Base-by-base conservation (phyloP, 1,140 invertebrate species). In the Aphidius gifuensis region DNA sequence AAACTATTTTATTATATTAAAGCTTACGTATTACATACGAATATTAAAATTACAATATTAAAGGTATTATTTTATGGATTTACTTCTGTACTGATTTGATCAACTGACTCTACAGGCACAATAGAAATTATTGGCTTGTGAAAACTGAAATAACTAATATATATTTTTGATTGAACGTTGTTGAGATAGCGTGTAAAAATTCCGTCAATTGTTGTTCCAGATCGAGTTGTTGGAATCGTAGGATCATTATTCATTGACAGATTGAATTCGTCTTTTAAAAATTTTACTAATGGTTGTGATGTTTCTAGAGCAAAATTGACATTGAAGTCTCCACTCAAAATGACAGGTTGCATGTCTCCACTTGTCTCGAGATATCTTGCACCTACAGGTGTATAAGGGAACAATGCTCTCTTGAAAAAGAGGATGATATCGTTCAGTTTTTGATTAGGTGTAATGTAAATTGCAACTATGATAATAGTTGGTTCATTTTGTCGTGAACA, bases 91-190 rank as follows among this genome's bases (percentile, higher is more conserved):
- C 16, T 16, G 16, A 16, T 16, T 16, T 16, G 16, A 16, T 16
- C 16, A 1, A 0, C 16, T 16, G 16, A 16, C 16, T 16, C 16
- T 16, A 16, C 16, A 16, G 16, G 16, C 16, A 16, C 16, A 16
- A 55, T 61, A 46, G 67, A 57, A 46, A 60, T 43, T 48, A 60
- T 50, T 50, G 58, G 58, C n/a, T 60, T 60, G n/a, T 50, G 58
- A 21, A 51, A 51, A 46, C 58, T 53, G 6, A 60, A 50, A 53
- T 40, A 50, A 38, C 9, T 46, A 40, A 60, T 44, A 38, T 40
- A 60, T 21, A 23, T 16, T 43, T 16, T 50, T 16, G 47, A 51
- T 42, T 49, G 5, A 16, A 60, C 6, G 39, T 16, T 60, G 7
- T 60, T n/a, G 6, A 60, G 40, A 53, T 40, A 60, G 6, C 58